A percentile compares a stretch with the other conserved stretches of the same genome.
These are phyloP conservation scores for Arenicola marina DNA, from an alignment of 2,888 invertebrate species.

Conservation along the genomic window DNA sequence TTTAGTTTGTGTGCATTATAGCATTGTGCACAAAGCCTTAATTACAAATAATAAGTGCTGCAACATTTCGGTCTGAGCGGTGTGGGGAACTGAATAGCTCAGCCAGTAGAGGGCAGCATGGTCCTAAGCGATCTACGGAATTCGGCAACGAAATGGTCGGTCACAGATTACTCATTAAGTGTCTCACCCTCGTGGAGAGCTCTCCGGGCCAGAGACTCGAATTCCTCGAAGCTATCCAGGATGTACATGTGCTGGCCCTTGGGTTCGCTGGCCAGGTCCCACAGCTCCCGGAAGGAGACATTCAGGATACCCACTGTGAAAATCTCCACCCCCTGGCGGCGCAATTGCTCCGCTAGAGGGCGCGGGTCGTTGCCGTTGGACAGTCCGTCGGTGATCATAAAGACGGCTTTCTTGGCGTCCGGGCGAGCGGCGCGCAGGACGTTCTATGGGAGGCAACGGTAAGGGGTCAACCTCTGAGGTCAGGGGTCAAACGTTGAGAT, in stretches of 20 bases:
- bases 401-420: conserved; percentile 67
- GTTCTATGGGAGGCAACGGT: conserved; percentile 44
- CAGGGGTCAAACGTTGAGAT: too few relatives aligned
- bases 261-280: conserved; percentile 70
- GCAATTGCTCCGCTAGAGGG: conserved; percentile 67
- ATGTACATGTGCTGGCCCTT: conserved; percentile 71
- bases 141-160: background rate
- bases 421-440: conserved; percentile 50
- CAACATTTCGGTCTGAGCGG: too few relatives aligned
- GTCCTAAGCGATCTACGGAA: too few relatives aligned
- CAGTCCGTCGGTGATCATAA: conserved; percentile 74
- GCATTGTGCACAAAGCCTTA: too few relatives aligned
- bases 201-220: conserved; percentile 71
- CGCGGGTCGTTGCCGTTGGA: conserved; percentile 72
- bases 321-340: conserved; percentile 60
- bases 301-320: conserved; percentile 69
- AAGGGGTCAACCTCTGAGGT: too few relatives aligned
- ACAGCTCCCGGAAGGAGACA: conserved; percentile 67
- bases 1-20: too few relatives aligned
- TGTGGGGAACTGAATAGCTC: background rate
- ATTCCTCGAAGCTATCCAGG: conserved; percentile 72
- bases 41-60: too few relatives aligned
- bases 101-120: too few relatives aligned
- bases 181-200: conserved; percentile 70
- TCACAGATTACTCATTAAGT: too few relatives aligned